Percentiles rank a stretch among this genome's conserved stretches.
These are phyloP conservation scores for Piezodorus guildinii DNA, from an alignment of 1,140 invertebrate genomes.

Conservation along the genomic window DNA sequence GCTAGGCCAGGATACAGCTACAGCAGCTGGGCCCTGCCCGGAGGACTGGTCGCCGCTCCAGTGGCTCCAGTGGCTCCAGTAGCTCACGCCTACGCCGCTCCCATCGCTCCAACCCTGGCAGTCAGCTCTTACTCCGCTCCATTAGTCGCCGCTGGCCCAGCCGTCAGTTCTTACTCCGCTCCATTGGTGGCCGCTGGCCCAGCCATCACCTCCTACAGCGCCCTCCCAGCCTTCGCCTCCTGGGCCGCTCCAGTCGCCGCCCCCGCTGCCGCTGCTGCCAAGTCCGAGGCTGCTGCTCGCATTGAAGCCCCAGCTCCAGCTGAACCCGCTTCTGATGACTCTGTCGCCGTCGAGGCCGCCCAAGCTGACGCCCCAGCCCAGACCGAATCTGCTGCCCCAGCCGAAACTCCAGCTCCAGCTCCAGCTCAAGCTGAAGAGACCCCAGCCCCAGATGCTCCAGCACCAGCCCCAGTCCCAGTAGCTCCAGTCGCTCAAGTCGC, in stretches of 20 bases:
- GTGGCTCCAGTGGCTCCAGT: conserved; percentile 28
- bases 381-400: conserved; percentile 20
- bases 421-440: conserved; percentile 22
- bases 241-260: conserved; percentile 4
- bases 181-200: conserved; percentile 32
- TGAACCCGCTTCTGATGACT: conserved; percentile 18
- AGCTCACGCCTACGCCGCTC: conserved; percentile 28
- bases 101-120: conserved; percentile 25
- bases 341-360: conserved; percentile 10
- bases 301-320: conserved; percentile 16
- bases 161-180: conserved; percentile 30
- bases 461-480: conserved; percentile 25
- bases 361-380: conserved; percentile 20
- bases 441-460: conserved; percentile 23
- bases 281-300: conserved; percentile 30
- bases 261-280: conserved; percentile 22
- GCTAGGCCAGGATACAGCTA: conserved; percentile 26
- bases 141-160: conserved; percentile 29
- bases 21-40: conserved; percentile 19
- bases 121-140: conserved; percentile 29
- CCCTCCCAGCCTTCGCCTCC: conserved; percentile 5
- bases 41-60: too few species aligned
- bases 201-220: conserved; percentile 21
- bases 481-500: conserved; percentile 27
- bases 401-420: conserved; percentile 23